Percentiles rank a stretch among this genome's conserved stretches.
Evolutionary conservation across 37 sponge, comb jelly and placozoan genomes (phyloP).

Genomic region (Petrosia ficiformis): DNA sequence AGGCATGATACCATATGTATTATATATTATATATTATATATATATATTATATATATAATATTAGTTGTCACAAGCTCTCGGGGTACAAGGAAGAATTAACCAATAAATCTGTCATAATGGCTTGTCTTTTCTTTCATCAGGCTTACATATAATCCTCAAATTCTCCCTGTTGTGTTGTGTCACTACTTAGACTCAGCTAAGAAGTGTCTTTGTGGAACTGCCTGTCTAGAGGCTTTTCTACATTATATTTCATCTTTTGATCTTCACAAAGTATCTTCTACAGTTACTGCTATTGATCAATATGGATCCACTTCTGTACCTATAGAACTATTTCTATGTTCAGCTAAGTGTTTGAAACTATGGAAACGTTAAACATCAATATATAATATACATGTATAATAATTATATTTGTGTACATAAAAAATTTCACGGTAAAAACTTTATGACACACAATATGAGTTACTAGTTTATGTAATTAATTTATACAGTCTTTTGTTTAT

Average conservation of each 20-base stretch:
- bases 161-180: conserved; percentile 63
- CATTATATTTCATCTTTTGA: conserved; percentile 68
- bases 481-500: too few relatives aligned
- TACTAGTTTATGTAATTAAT: too few relatives aligned
- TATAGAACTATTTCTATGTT: conserved; percentile 74
- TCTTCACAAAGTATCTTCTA: conserved; percentile 66
- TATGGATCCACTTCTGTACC: conserved; percentile 52
- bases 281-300: conserved; percentile 69
- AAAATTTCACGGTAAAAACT: too few relatives aligned
- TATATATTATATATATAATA: background rate
- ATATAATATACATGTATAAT: too few relatives aligned
- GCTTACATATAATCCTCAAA: conserved; percentile 60
- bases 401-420: too few relatives aligned
- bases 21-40: background rate
- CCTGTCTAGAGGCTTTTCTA: conserved; percentile 66
- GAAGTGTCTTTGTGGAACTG: conserved; percentile 78
- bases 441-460: too few relatives aligned
- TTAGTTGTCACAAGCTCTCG: too few relatives aligned
- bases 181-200: conserved; percentile 77
- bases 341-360: conserved; percentile 72
- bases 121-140: conserved; percentile 16
- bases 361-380: conserved; percentile 61
- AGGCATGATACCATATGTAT: background rate
- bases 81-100: too few relatives aligned
- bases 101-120: too few relatives aligned